Evolutionary conservation across 2,113 vertebrate species (phyloP), one percentile per base, ranked within the genome.

Genomic region (Cynocephalus volans): DNA sequence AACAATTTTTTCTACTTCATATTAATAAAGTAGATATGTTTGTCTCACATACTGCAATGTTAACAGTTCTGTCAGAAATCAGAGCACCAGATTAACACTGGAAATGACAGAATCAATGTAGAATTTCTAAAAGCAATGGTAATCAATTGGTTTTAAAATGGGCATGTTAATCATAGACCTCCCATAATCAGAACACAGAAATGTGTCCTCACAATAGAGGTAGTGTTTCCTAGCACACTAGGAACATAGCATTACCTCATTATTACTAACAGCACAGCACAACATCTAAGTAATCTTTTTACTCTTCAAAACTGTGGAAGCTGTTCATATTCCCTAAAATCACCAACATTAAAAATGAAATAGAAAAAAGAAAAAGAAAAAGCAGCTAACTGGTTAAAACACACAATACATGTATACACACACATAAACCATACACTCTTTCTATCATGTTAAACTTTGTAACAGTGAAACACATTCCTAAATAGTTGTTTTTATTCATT

Each of bases 361-460:
- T 41, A 41, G 41, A 41, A 41, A 41, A 41, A 41, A 41, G n/a
- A 41, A 41, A 41, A 41, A 41, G 41, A 72, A 62, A 69, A 88
- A 33, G 13, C 73, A 85, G 28, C 36, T 31, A 64, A 4, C 41
- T 73, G 18, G 56, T 24, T 67, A 70, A 50, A 70, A 70, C 8
- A 69, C 7, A 31, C 4, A 28, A 1, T 13, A n/a, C 18, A 2
- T 26, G 48, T 4, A 23, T 0, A 31, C 2, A 36, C 3, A 31
- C 23, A 64, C 10, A 64, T 45, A 82, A 77, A 4, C 2, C 56
- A 90, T 26, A 18, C 3, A 19, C 31, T 18, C 31, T 31, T 69
- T 81, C 24, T 58, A 21, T 58, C 28, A 6, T 1, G 8, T 56
- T 85, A 89, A 92, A 79, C 21, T 86, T 19, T 77, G 15, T 19